Conservation (phyloP, 2,113 vertebrate genomes). For the Python bivittatus region DNA sequence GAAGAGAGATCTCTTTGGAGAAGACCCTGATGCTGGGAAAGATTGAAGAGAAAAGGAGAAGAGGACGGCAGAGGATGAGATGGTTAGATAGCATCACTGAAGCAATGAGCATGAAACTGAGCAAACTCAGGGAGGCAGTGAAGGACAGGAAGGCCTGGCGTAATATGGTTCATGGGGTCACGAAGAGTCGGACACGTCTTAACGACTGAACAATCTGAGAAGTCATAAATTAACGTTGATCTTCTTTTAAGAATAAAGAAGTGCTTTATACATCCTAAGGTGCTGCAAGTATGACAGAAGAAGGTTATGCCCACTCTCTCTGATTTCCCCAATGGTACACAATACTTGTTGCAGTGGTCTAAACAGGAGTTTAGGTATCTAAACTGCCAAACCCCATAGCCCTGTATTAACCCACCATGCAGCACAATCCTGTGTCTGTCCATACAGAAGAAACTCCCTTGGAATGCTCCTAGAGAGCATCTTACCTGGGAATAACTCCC, state of each 20-base stretch:
- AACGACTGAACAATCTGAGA: too few relatives aligned
- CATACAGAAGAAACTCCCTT: neutral
- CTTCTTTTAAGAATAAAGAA: too few relatives aligned
- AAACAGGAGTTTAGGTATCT: neutral
- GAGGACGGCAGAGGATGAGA: too few relatives aligned
- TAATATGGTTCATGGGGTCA: too few relatives aligned
- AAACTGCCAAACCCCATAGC: neutral
- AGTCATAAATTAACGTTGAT: neutral
- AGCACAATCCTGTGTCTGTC: neutral
- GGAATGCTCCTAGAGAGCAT: neutral
- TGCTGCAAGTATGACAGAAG: neutral
- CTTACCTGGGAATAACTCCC: neutral
- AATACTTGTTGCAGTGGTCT: neutral
- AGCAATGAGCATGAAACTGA: too few relatives aligned
- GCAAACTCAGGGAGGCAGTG: too few relatives aligned
- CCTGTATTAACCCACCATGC: neutral
- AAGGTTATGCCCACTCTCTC: neutral
- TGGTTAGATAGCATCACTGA: too few relatives aligned
- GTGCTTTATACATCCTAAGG: neutral
- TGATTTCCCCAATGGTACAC: neutral
- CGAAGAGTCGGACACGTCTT: too few relatives aligned
- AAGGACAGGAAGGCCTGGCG: too few relatives aligned
- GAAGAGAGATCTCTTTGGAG: too few relatives aligned
- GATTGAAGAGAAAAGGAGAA: too few relatives aligned
- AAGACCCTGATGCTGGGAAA: too few relatives aligned